Base-by-base conservation (phyloP, 2,888 invertebrate species). In the Ornithoptera priamus region DNA sequence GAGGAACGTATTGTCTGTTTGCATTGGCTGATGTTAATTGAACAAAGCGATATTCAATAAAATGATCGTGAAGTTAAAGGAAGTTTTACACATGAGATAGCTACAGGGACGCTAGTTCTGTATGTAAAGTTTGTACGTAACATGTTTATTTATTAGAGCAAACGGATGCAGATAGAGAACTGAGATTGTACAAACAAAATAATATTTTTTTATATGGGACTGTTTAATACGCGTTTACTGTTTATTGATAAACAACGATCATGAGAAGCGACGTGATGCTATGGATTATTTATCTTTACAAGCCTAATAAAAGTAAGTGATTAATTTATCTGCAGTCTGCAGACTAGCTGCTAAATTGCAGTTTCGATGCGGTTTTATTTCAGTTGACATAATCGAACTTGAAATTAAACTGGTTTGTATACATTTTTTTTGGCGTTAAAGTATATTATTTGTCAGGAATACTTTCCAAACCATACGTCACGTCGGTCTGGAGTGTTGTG, bases 161-260 rank as follows among this genome's bases (percentile, higher is more conserved):
- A 68, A 62, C 58, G 39, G 46, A 63, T 63, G 30, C 50, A 63
- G 64, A 63, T 58, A 53, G 63, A 57, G 39, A 58, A 67, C 57
- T 39, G 46, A 56, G 63, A 46, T 46, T 36, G 50, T 30, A 10
- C 30, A 60, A 61, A 66, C 24, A 68, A 10, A 36, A 36, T 64
- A 64, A 64, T 68, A 53, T 53, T 68, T 64, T 53, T 63, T 50
- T 30, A 58, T 68, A 12, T 15, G 50, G 50, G 36, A 60, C 46
- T 50, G 17, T 53, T 59, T 64, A 8, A 46, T n/a, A 53, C 18
- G 0, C 4, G 53, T 46, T 24, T 7, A 56, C 57, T 60, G 30
- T 60, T 60, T 50, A 50, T 50, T 42, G 24, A 22, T n/a, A 42
- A 15, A 58, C 57, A 22, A 53, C 2, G 17, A 42, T 50, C 53